Percentiles rank a stretch among this genome's conserved stretches.
These are phyloP conservation scores for Frieseomelitta varia DNA, from an alignment of 1,140 invertebrate genomes.

Conservation along the genomic window DNA sequence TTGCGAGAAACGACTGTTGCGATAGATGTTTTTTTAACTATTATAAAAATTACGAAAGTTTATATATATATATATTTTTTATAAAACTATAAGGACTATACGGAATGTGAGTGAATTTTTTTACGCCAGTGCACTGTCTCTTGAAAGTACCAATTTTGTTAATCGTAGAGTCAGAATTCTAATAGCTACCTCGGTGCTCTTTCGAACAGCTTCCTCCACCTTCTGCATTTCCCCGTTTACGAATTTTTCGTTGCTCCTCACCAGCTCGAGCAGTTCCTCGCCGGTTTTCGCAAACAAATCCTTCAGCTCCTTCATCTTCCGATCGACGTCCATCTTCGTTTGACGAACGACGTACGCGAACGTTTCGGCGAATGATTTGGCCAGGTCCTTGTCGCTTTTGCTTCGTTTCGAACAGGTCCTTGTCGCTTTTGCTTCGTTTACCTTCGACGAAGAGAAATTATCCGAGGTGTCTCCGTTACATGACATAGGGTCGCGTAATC, in stretches of 20 bases:
- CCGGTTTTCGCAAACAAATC: conserved; percentile 29
- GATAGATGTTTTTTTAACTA: too few relatives aligned
- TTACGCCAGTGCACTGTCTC: background rate
- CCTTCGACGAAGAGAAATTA: conserved; percentile 3
- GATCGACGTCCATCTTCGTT: conserved; percentile 34
- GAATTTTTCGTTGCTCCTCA: conserved; percentile 29
- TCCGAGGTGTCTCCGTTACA: too few relatives aligned
- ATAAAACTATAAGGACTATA: too few relatives aligned
- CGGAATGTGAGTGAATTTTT: too few relatives aligned
- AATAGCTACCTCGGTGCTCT: conserved; percentile 3
- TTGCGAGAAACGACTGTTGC: background rate
- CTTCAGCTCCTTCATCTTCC: conserved; percentile 34
- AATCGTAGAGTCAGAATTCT: background rate
- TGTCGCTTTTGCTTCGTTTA: background rate
- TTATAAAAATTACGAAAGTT: too few relatives aligned
- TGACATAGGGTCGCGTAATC: background rate
- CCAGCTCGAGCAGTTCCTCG: conserved; percentile 7
- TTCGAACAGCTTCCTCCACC: background rate
- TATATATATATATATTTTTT: too few relatives aligned
- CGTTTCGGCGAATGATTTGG: background rate
- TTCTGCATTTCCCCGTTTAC: background rate
- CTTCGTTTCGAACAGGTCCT: background rate
- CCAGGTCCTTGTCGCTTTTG: background rate
- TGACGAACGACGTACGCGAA: background rate
- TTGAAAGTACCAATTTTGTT: background rate